These are phyloP conservation scores for Galeopterus variegatus DNA, from an alignment of 2,113 vertebrate species.

Conservation along the genomic window DNA sequence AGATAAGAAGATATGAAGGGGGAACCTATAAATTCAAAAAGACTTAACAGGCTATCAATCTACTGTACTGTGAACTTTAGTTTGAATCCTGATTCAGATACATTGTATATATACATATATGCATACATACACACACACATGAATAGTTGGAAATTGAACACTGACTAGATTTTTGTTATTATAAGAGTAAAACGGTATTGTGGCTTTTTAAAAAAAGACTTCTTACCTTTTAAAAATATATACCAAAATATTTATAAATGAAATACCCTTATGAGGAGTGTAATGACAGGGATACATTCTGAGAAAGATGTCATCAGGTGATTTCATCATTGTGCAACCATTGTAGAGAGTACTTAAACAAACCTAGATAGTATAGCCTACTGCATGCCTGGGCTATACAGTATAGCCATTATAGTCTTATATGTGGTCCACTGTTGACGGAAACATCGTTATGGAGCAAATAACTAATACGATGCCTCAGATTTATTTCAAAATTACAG, in stretches of 20 bases:
- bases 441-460: background rate
- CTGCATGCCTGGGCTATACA: too few species aligned
- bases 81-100: slow-evolving; percentile 27
- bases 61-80: background rate
- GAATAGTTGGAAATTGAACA: background rate
- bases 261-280: too few species aligned
- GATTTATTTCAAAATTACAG: slow-evolving; percentile 52
- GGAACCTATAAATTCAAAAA: background rate
- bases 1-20: background rate
- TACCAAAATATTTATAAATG: background rate
- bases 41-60: background rate
- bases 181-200: background rate
- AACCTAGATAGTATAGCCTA: too few species aligned
- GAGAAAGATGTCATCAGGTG: too few species aligned
- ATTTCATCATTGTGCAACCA: too few species aligned
- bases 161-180: background rate
- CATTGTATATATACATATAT: background rate
- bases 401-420: too few species aligned
- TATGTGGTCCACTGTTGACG: too few species aligned
- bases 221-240: background rate
- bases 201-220: background rate
- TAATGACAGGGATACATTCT: too few species aligned
- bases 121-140: background rate
- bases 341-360: too few species aligned
- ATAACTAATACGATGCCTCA: background rate